Conservation (phyloP, 92 coral and sea anemone species). For the Plumapathes pennacea region DNA sequence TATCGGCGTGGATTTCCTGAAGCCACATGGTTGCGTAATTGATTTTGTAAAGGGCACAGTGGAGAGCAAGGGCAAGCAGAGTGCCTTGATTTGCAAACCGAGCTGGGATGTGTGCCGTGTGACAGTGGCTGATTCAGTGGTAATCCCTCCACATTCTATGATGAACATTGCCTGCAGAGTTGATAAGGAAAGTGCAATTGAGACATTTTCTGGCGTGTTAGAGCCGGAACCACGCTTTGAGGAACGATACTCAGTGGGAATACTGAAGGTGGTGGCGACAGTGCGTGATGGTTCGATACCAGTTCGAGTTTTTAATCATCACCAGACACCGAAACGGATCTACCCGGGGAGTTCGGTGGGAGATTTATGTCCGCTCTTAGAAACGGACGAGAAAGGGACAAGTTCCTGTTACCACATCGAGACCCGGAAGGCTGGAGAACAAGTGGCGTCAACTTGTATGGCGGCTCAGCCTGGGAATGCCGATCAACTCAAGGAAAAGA, state of each 20-base stretch:
- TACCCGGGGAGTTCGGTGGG: conserved; percentile 35
- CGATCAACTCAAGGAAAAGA: conserved; percentile 1
- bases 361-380: conserved; percentile 18
- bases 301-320: conserved; percentile 18
- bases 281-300: conserved; percentile 7
- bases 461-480: background rate
- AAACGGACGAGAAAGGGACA: conserved; percentile 2
- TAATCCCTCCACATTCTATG: conserved; percentile 8
- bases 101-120: conserved; percentile 9
- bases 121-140: background rate
- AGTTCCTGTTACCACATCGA: conserved; percentile 4
- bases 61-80: conserved; percentile 12
- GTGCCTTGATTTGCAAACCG: background rate
- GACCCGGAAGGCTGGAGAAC: conserved; percentile 1
- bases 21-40: conserved; percentile 9
- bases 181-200: conserved; percentile 4
- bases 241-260: conserved; percentile 14
- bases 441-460: background rate
- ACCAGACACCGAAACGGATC: background rate
- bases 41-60: conserved; percentile 17
- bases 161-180: conserved; percentile 12
- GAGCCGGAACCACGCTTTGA: conserved; percentile 20
- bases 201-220: conserved; percentile 6
- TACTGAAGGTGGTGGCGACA: conserved; percentile 18
- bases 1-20: conserved; percentile 24